A percentile compares a stretch with the other conserved stretches of the same genome.
Conservation (phyloP, 2,797 vertebrate genomes). For the Lacerta bilineata region DNA sequence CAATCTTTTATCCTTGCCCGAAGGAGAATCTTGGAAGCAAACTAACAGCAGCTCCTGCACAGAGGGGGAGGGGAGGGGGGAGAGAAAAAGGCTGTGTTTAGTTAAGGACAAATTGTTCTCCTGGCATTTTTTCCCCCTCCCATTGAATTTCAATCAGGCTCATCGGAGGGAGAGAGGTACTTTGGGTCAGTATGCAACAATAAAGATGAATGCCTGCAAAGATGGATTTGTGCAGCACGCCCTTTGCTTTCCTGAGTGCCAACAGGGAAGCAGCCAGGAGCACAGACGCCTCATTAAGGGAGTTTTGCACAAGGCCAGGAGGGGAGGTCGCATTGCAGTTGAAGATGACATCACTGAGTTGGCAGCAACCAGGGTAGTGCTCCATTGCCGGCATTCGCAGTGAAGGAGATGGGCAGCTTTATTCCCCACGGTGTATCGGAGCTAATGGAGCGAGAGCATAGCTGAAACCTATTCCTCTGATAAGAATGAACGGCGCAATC, state of each 20-base stretch:
- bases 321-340: conserved; percentile 48
- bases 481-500: conserved; percentile 34
- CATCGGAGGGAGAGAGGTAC: conserved; percentile 30
- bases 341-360: conserved; percentile 18
- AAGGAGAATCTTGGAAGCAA: conserved; percentile 37
- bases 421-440: conserved; percentile 27
- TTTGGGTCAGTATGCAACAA: conserved; percentile 46
- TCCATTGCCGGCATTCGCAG: conserved; percentile 21
- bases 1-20: conserved; percentile 41
- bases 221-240: conserved; percentile 52
- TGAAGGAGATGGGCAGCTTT: conserved; percentile 50
- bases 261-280: not conserved
- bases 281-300: fast-evolving
- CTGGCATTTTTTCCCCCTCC: conserved; percentile 32
- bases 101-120: conserved; percentile 48
- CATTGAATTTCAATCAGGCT: conserved; percentile 46
- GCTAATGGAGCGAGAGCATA: conserved; percentile 54
- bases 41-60: conserved; percentile 27
- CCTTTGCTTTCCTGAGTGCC: conserved; percentile 41
- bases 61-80: not conserved
- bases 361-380: conserved; percentile 43
- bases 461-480: conserved; percentile 52
- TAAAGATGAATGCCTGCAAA: conserved; percentile 49
- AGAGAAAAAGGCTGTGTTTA: conserved; percentile 16
- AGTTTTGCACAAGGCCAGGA: conserved; percentile 39